A percentile compares a stretch with the other conserved stretches of the same genome.
These are phyloP conservation scores for Camarhynchus parvulus DNA, from an alignment of 2,113 vertebrate genomes.

Conservation along the genomic window DNA sequence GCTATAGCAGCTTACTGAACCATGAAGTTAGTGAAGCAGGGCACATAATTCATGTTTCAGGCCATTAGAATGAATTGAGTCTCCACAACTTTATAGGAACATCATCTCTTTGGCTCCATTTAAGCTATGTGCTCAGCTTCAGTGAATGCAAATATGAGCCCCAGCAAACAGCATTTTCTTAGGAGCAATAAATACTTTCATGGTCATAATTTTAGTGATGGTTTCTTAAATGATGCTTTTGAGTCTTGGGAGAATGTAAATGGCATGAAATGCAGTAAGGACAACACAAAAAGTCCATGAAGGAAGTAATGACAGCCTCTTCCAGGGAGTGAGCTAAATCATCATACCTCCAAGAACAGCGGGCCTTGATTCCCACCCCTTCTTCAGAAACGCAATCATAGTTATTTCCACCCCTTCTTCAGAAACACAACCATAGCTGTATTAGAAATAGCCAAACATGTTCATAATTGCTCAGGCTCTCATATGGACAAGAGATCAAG, in stretches of 20 bases:
- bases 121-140: slow-evolving; percentile 27
- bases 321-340: background rate
- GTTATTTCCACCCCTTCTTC: background rate
- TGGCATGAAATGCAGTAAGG: background rate
- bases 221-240: slow-evolving; percentile 34
- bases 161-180: slow-evolving; percentile 27
- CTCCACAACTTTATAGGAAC: slow-evolving; percentile 53
- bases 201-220: slow-evolving; percentile 38
- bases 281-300: background rate
- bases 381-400: background rate
- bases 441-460: background rate
- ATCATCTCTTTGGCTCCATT: slow-evolving; percentile 53
- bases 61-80: slow-evolving; percentile 44
- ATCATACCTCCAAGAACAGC: background rate
- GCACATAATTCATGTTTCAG: slow-evolving; percentile 38
- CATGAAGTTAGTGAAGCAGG: slow-evolving; percentile 45
- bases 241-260: background rate
- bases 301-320: background rate
- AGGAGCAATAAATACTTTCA: slow-evolving; percentile 9
- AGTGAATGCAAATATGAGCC: slow-evolving; percentile 11
- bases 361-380: background rate
- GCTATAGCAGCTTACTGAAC: slow-evolving; percentile 24
- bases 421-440: background rate
- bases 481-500: background rate
- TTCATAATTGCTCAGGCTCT: background rate